A percentile compares a stretch with the other conserved stretches of the same genome.
Evolutionary conservation across 2,797 vertebrate genomes (phyloP).

Genomic region (Sebastes trivittatus): DNA sequence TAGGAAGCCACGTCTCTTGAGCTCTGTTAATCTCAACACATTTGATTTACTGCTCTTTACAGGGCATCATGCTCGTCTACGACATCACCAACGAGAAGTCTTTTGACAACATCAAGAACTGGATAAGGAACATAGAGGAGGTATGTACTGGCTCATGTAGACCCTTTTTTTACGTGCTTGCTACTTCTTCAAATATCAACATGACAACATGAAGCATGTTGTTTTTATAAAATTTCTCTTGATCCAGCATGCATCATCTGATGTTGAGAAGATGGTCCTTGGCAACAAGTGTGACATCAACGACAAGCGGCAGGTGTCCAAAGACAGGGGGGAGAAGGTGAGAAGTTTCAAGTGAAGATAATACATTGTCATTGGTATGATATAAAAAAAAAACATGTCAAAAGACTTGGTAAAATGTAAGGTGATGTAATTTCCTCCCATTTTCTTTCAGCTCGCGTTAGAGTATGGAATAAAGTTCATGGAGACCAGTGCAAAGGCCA

Average conservation of each 20-base stretch:
- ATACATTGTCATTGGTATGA: neutral
- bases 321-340: slow-evolving; percentile 95
- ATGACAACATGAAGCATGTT: neutral
- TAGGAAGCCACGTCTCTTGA: neutral
- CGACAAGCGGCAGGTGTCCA: slow-evolving; percentile 96
- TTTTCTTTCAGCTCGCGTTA: slow-evolving; percentile 86
- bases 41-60: neutral
- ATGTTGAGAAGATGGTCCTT: slow-evolving; percentile 98
- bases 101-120: slow-evolving; percentile 99
- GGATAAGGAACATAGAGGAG: slow-evolving; percentile 99
- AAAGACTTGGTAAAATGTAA: neutral
- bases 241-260: slow-evolving; percentile 92
- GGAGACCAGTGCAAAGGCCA: slow-evolving; percentile 98
- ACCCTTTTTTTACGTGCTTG: neutral
- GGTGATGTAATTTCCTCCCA: neutral
- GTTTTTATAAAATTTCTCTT: neutral
- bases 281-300: slow-evolving; percentile 99
- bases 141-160: slow-evolving; percentile 64
- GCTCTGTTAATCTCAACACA: neutral
- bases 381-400: neutral
- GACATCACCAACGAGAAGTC: slow-evolving; percentile 99
- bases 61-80: slow-evolving; percentile 99
- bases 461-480: slow-evolving; percentile 98
- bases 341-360: neutral
- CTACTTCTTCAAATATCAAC: neutral